Base-by-base conservation (phyloP, 2,113 vertebrate species). In the Melanerpes formicivorus region DNA sequence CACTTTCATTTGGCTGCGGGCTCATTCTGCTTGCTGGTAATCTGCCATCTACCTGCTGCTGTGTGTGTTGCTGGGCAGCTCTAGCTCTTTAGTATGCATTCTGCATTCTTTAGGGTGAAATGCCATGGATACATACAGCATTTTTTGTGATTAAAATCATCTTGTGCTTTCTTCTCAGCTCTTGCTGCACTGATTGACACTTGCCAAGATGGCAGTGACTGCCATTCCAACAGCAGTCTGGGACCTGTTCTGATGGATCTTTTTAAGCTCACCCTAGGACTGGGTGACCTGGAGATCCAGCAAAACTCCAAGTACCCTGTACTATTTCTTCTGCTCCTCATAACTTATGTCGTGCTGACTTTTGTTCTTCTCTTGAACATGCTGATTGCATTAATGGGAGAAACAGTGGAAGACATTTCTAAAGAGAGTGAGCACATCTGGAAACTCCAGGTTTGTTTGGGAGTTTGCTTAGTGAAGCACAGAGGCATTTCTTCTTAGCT, bases 281-380 rank as follows among this genome's bases (percentile, higher is more conserved):
- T 98, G 76, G 98, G 98, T 1, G 98, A 98, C 80, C 93, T 98
- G 93, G 97, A 98, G 69, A 98, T 98, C 91, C 97, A 98, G 93
- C 97, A 98, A 56, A 97, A 98, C 59, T 98, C 98, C 27, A 98
- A 97, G 63, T 98, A 98, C 80, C 98, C 98, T 5, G 94, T 98
- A 9, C 95, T 98, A 10, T 98, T 98, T 34, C 97, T 98, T 54
- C 93, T 98, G 60, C 97, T 98, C 9, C 98, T 98, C 67, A 98
- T 98, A 71, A 97, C 96, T 73, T 98, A 96, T 0, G 98, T 98
- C 18, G 97, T 98, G 91, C 86, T 98, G 74, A 98, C 98, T 76
- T 98, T 98, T 4, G 98, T 98, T 67, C 97, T 98, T 9, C 98
- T 98, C 63, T 94, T 98, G 44, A 98, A 98, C 90, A 98, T 98